Evolutionary conservation across 1,140 invertebrate genomes (phyloP).

Genomic region (Maniola jurtina): DNA sequence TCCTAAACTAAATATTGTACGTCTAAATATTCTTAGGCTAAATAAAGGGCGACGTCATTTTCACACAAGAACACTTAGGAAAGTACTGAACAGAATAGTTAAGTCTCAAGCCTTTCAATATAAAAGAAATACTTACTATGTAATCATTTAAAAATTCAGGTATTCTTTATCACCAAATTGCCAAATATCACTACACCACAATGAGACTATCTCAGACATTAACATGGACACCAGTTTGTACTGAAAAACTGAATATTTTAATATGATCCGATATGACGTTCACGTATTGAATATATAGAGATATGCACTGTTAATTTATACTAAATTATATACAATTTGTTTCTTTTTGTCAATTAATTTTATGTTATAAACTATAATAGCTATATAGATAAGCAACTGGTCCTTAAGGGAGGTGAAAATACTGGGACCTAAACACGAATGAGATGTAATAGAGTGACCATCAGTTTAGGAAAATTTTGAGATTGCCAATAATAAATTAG

Average conservation of each 20-base stretch:
- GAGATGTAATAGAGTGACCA: conserved; percentile 1
- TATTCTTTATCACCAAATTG: neutral
- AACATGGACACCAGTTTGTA: neutral
- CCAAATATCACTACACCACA: neutral
- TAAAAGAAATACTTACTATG: neutral
- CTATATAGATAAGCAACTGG: neutral
- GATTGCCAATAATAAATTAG: neutral
- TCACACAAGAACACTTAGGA: too few relatives aligned
- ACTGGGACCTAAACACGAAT: neutral
- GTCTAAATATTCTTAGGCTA: too few relatives aligned
- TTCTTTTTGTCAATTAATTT: neutral
- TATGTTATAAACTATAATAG: neutral
- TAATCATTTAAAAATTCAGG: neutral
- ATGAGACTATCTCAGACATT: neutral
- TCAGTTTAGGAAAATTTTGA: neutral
- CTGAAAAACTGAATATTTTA: neutral
- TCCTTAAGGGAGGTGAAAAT: neutral
- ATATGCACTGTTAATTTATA: neutral
- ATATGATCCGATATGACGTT: conserved; percentile 2
- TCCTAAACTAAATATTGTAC: too few relatives aligned
- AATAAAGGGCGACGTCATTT: too few relatives aligned
- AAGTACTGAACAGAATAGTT: neutral
- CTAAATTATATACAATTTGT: neutral
- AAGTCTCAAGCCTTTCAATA: too few relatives aligned
- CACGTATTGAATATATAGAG: neutral